phyloP scores from a whole-genome alignment of 2,888 invertebrate species.

The Anodontia alba region DNA sequence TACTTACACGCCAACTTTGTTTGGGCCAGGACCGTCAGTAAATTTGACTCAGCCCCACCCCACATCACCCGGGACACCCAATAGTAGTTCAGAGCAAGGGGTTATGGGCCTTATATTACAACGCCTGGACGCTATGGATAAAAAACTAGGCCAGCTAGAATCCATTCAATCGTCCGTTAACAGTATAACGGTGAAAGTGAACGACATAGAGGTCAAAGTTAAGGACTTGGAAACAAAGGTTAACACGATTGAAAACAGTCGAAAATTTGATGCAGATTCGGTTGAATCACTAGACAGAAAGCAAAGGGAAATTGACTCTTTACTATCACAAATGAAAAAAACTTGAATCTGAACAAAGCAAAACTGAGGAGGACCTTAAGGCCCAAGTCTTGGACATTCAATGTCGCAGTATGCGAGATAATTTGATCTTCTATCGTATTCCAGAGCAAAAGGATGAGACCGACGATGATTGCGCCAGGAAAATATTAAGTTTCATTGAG shows the following conservation, averaged over 20 bases:
- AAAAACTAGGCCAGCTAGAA: background rate
- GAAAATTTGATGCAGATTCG: background rate
- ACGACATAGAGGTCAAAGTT: background rate
- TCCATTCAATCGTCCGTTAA: background rate
- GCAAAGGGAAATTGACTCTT: slow-evolving; percentile 3
- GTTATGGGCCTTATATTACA: background rate
- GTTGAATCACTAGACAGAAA: background rate
- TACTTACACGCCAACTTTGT: background rate
- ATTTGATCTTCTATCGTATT: no score
- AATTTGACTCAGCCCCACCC: background rate
- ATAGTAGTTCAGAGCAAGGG: background rate
- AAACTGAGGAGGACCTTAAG: background rate
- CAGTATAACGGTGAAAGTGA: background rate
- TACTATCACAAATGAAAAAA: background rate
- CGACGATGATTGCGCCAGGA: no score
- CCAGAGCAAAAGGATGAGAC: no score
- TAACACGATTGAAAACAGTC: background rate
- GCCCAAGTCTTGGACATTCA: no score
- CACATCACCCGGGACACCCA: background rate
- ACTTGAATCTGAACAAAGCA: background rate
- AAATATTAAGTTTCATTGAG: no score
- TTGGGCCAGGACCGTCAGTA: background rate
- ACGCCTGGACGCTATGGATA: background rate
- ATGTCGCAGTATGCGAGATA: no score
- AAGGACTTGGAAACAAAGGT: background rate